Evolutionary conservation across 2,797 vertebrate genomes (phyloP), one percentile per base, ranked within the genome.

Genomic region (Ispidina picta): DNA sequence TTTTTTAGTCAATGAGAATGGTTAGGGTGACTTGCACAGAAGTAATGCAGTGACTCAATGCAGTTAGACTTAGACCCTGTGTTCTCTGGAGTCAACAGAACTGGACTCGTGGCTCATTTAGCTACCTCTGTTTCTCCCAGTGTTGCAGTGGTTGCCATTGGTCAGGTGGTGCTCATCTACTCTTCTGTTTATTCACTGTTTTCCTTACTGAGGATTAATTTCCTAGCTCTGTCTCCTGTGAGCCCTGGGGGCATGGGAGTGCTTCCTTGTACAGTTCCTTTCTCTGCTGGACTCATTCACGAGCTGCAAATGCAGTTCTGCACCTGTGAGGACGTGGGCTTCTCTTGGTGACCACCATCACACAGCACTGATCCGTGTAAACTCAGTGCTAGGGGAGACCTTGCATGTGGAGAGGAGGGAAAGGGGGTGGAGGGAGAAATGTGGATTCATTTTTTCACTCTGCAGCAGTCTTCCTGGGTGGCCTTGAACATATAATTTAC

Each of bases 381-480:
- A 51, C 59, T 87, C 52, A 89, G 74, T 60, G 78, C 55, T 7
- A 51, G 25, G 3, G 15, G 75, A 94, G 94, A 86, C 37, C 74
- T 78, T 90, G 74, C 48, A 21, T 17, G 65, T 2, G 4, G 64
- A 52, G 22, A 44, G 60, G 33, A 89, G 33, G 26, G 74, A 56
- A 90, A 49, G 5, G 5, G 29, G 58, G 87, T 86, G 86, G 80
- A 77, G 68, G 83, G 73, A 80, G 77, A 92, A 92, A 79, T 44
- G 46, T 76, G 80, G 64, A 65, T 77, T 88, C 5, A 12, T 51
- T 43, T 89, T 35, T 71, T 84, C 15, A 12, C 21, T 37, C 29
- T 79, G 51, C 39, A 79, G 6, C 58, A 58, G 41, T 59, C 93
- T 86, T 90, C 69, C 92, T 94, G 95, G 88, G 92, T 95, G 91